Percentiles rank a stretch among this genome's conserved stretches.
These are phyloP conservation scores for Sarcophaga rosellei DNA, from an alignment of 2,888 invertebrate genomes.

Conservation along the genomic window DNA sequence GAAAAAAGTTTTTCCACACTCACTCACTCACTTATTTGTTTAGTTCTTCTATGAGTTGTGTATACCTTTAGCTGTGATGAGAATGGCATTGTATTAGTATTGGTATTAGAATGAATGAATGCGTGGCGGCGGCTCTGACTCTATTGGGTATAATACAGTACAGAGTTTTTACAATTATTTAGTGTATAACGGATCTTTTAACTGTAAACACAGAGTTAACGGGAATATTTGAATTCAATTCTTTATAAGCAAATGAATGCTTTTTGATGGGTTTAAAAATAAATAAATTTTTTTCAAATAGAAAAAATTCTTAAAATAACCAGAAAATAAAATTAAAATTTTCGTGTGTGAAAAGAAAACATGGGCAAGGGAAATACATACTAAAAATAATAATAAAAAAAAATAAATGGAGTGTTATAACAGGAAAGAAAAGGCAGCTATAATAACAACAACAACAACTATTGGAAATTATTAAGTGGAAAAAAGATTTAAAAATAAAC, in stretches of 20 bases:
- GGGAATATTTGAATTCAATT: slow-evolving; percentile 15
- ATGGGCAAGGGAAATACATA: not conserved
- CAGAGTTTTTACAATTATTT: slow-evolving; percentile 59
- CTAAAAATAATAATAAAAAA: slow-evolving; percentile 8
- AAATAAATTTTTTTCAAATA: not conserved
- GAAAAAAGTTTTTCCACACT: slow-evolving; percentile 6
- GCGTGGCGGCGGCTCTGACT: not conserved
- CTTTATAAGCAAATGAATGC: not conserved
- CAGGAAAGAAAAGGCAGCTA: not conserved
- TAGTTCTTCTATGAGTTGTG: not conserved
- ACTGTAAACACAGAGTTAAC: slow-evolving; percentile 13
- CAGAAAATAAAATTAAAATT: not conserved
- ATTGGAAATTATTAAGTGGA: slow-evolving; percentile 1
- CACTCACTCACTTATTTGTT: not conserved
- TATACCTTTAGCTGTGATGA: too few relatives aligned
- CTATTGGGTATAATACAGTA: slow-evolving; percentile 32
- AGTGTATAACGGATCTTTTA: slow-evolving; percentile 53
- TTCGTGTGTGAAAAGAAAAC: not conserved
- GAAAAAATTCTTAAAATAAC: slow-evolving; percentile 59
- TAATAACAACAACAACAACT: not conserved
- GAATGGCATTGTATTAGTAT: not conserved
- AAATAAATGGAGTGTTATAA: not conserved
- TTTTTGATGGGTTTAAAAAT: too few relatives aligned
- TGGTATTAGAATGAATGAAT: slow-evolving; percentile 27
- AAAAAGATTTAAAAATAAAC: not conserved